Conservation (phyloP, 2,113 vertebrate genomes). For the Sylvilagus bachmani region DNA sequence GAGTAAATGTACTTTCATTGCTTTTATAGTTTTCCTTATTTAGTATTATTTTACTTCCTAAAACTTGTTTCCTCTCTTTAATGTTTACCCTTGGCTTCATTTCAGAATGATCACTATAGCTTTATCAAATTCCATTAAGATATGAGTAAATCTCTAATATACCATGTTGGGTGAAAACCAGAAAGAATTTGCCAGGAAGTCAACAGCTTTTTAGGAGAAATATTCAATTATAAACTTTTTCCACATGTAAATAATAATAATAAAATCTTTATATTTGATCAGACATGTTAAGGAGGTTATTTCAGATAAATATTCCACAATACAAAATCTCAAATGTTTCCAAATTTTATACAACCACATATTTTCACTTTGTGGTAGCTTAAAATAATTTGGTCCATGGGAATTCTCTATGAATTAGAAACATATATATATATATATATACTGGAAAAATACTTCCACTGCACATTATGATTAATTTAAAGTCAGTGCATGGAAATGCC, state of each 20-base stretch:
- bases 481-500: neutral
- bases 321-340: neutral
- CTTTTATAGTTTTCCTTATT: neutral
- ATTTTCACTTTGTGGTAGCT: neutral
- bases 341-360: neutral
- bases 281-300: neutral
- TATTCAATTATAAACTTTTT: neutral
- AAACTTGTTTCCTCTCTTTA: neutral
- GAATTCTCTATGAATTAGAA: neutral
- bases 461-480: neutral
- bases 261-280: neutral
- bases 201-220: neutral
- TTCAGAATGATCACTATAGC: neutral
- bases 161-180: neutral
- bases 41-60: neutral
- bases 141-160: neutral
- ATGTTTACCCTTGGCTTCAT: neutral
- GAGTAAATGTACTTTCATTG: neutral
- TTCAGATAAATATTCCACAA: neutral
- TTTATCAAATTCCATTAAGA: neutral
- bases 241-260: neutral
- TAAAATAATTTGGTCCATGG: constrained; percentile 9
- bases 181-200: neutral
- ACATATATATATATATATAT: neutral
- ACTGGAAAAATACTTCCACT: neutral